A percentile compares a stretch with the other conserved stretches of the same genome.
phyloP scores from a whole-genome alignment of 2,888 invertebrate species.

The Melikaiella ostensackeni region DNA sequence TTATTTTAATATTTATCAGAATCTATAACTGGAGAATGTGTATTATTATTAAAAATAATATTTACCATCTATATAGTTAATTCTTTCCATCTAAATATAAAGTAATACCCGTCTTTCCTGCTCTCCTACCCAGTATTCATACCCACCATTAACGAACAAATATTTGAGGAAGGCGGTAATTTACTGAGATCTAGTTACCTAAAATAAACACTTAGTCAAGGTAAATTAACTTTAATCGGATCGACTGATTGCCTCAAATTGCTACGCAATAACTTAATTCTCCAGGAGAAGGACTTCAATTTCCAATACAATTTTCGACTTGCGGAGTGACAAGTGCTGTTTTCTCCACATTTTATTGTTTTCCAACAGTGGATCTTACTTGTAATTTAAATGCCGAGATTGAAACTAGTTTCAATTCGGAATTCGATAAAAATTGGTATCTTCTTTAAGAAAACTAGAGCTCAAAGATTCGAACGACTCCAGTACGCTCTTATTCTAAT shows the following conservation, averaged over 20 bases:
- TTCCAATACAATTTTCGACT: neutral
- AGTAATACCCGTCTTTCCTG: neutral
- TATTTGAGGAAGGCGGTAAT: neutral
- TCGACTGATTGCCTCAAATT: conserved; percentile 22
- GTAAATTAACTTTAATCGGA: conserved; percentile 24
- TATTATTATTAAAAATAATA: neutral
- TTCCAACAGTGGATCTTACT: too few relatives aligned
- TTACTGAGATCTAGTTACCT: conserved; percentile 4
- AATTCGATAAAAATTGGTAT: too few relatives aligned
- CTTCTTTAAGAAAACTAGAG: too few relatives aligned
- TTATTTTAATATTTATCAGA: too few relatives aligned
- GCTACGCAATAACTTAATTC: neutral
- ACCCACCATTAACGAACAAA: neutral
- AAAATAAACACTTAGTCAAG: conserved; percentile 1
- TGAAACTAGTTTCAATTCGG: too few relatives aligned
- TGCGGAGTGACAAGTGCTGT: too few relatives aligned
- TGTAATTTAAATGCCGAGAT: too few relatives aligned
- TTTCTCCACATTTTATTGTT: too few relatives aligned
- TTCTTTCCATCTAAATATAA: neutral
- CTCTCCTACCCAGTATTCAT: neutral
- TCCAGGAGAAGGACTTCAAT: conserved; percentile 9
- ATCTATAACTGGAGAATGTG: neutral
- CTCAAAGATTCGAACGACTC: too few relatives aligned
- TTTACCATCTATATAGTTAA: neutral
- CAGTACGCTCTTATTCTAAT: too few relatives aligned